A percentile compares a stretch with the other conserved stretches of the same genome.
phyloP scores from a whole-genome alignment of 1,140 invertebrate species.

The Apis cerana region DNA sequence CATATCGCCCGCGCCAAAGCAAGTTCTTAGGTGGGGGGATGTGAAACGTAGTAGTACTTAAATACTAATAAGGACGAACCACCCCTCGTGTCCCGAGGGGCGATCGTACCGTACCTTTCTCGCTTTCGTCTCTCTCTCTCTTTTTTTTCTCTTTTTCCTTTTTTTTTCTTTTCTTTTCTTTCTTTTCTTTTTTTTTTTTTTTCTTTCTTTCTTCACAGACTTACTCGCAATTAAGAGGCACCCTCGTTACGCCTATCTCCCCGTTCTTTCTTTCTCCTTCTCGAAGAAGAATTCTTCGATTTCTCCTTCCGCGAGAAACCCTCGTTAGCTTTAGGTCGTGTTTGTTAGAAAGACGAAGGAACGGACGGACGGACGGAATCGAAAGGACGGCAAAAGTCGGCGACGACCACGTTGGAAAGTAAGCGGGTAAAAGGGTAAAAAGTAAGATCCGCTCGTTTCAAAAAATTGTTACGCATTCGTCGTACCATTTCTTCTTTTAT shows the following conservation, averaged over 20 bases:
- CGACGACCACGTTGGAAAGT: neutral
- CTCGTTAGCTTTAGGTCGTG: conserved; percentile 21
- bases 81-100: conserved; percentile 65
- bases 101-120: conserved; percentile 48
- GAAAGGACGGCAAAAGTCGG: conserved; percentile 13
- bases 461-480: too few species aligned
- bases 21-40: conserved; percentile 63
- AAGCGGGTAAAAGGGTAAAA: too few species aligned
- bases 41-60: conserved; percentile 64
- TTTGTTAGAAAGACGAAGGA: conserved; percentile 1
- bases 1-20: conserved; percentile 71
- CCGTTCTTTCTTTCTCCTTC: conserved; percentile 48
- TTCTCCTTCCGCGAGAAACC: conserved; percentile 21
- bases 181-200: neutral
- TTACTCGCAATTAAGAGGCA: conserved; percentile 58
- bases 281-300: neutral
- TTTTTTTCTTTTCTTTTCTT: too few species aligned
- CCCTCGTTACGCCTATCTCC: conserved; percentile 57
- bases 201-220: conserved; percentile 4
- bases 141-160: too few species aligned
- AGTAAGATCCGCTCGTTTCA: too few species aligned
- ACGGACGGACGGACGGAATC: neutral
- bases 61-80: conserved; percentile 61
- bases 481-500: too few species aligned
- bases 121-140: conserved; percentile 13